Conservation (phyloP, 2,113 vertebrate species). For the Catagonus wagneri region DNA sequence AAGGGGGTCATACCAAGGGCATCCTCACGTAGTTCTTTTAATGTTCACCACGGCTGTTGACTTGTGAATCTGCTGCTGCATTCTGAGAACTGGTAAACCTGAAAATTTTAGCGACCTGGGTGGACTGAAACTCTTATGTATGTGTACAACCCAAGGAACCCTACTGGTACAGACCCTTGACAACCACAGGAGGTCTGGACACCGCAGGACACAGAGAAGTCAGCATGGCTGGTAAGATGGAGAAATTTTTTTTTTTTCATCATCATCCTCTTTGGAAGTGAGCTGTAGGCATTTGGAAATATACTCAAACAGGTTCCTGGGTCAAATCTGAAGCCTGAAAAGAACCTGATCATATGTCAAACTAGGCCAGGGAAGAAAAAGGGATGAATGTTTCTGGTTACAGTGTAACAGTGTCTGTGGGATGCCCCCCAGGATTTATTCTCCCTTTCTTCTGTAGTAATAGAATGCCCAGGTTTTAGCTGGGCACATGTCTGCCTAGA, state of each 20-base stretch:
- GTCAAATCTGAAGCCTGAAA: neutral
- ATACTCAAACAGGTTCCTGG: neutral
- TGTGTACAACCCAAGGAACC: neutral
- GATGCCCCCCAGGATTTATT: neutral
- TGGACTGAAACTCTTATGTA: too few relatives aligned
- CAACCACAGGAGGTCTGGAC: neutral
- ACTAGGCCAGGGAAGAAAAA: neutral
- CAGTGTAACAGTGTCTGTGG: neutral
- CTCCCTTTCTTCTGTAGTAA: neutral
- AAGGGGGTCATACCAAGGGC: neutral
- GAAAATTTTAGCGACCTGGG: neutral
- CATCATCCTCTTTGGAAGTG: neutral
- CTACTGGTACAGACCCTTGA: accelerated
- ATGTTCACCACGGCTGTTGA: neutral
- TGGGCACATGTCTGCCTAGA: neutral
- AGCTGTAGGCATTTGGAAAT: neutral
- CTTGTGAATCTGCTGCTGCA: neutral
- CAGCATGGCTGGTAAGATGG: neutral
- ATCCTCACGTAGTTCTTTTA: neutral
- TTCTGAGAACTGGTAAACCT: neutral
- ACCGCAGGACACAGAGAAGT: neutral
- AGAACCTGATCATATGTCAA: neutral
- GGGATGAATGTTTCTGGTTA: neutral
- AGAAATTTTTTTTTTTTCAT: neutral
- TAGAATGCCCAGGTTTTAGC: neutral